phyloP scores from a whole-genome alignment of 2,113 vertebrate species.

The Cacatua alba region DNA sequence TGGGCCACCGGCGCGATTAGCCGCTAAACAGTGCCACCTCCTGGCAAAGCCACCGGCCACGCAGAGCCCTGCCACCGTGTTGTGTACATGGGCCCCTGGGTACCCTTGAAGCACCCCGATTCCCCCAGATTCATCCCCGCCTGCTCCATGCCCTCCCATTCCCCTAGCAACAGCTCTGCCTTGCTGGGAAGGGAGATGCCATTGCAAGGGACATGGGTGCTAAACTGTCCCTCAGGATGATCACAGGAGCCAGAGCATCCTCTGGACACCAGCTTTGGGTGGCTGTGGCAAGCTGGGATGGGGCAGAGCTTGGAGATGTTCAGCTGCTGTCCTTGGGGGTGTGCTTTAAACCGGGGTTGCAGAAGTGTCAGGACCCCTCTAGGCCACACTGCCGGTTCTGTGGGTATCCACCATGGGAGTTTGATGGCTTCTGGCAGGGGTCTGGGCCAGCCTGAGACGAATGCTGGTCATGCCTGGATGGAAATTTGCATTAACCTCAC shows the following conservation, averaged over 20 bases:
- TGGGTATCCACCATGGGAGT: background rate
- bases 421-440: background rate
- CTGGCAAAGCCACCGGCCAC: conserved; percentile 30
- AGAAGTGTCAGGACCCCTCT: background rate
- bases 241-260: background rate
- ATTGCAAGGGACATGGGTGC: too few relatives aligned
- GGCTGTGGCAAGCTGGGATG: background rate
- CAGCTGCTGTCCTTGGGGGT: background rate
- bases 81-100: rapidly evolving
- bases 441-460: background rate
- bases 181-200: background rate
- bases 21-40: conserved; percentile 67
- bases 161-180: background rate
- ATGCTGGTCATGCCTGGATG: background rate
- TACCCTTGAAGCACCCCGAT: too few relatives aligned
- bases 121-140: background rate
- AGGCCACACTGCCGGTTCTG: rapidly evolving
- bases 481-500: background rate
- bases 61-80: rapidly evolving
- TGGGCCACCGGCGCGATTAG: background rate
- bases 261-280: rapidly evolving
- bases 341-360: background rate
- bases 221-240: rapidly evolving
- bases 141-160: background rate
- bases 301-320: background rate